phyloP scores from a whole-genome alignment of 2,113 vertebrate genomes.

The Odontophorus gujanensis region DNA sequence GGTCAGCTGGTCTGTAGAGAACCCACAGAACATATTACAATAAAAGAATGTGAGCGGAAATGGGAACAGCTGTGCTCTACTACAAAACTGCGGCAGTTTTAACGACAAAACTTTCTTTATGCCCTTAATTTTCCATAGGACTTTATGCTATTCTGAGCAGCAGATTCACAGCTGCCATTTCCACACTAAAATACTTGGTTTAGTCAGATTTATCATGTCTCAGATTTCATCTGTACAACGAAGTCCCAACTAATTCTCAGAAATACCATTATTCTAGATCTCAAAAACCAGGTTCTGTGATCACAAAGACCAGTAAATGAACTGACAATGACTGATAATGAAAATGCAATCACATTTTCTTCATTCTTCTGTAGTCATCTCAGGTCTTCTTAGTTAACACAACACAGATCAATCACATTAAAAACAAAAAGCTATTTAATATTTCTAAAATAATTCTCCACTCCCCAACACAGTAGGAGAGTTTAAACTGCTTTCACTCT shows the following conservation, averaged over 20 bases:
- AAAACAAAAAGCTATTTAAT: background rate
- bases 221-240: background rate
- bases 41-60: conserved; percentile 18
- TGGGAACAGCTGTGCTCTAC: conserved; percentile 39
- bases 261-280: background rate
- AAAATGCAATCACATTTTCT: background rate
- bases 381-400: background rate
- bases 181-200: background rate
- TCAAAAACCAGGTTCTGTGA: background rate
- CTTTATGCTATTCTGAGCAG: background rate
- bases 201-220: background rate
- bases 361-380: background rate
- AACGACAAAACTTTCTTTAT: conserved; percentile 54
- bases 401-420: background rate
- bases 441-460: background rate
- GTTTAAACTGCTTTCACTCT: background rate
- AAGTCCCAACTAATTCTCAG: background rate
- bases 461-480: background rate
- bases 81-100: conserved; percentile 28
- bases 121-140: background rate
- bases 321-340: background rate
- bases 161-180: background rate
- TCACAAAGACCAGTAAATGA: background rate
- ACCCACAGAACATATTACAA: background rate
- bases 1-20: conserved; percentile 61